phyloP scores from a whole-genome alignment of 2,113 vertebrate genomes.

The Barbus barbus region DNA sequence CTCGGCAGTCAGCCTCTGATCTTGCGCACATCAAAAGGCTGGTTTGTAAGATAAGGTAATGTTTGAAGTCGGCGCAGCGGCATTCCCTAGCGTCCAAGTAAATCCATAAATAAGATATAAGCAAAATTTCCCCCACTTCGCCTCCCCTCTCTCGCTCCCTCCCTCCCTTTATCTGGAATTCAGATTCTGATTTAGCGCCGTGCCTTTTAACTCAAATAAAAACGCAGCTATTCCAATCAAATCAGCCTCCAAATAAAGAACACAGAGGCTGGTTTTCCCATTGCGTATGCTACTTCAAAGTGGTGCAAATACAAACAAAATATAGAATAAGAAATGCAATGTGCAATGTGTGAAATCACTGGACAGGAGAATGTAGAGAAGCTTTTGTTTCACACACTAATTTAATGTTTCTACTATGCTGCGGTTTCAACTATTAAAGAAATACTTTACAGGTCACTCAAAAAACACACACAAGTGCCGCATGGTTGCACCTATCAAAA shows the following conservation, averaged over 20 bases:
- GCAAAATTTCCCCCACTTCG: slow-evolving; percentile 63
- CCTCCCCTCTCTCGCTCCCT: slow-evolving; percentile 60
- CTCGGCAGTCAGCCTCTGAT: slow-evolving; percentile 88
- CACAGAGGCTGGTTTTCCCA: not conserved
- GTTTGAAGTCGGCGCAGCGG: slow-evolving; percentile 86
- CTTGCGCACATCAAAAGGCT: slow-evolving; percentile 85
- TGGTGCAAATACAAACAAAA: slow-evolving; percentile 20
- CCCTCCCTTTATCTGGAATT: slow-evolving; percentile 76
- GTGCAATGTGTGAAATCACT: not conserved
- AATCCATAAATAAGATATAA: slow-evolving; percentile 94
- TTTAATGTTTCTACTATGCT: not conserved
- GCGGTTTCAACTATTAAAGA: not conserved
- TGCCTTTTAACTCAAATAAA: slow-evolving; percentile 68
- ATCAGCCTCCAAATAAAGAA: slow-evolving; percentile 60
- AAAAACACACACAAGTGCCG: no score
- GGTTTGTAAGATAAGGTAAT: slow-evolving; percentile 87
- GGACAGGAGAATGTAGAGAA: not conserved
- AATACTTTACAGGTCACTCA: not conserved
- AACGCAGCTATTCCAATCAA: slow-evolving; percentile 56
- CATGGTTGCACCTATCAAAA: slow-evolving; percentile 43
- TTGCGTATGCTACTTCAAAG: not conserved
- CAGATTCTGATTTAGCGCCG: slow-evolving; percentile 76
- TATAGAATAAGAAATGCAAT: not conserved
- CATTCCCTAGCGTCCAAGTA: slow-evolving; percentile 89
- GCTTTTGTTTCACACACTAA: not conserved